Conservation (phyloP, 2,797 vertebrate species). For the Heteromormyrus szaboi region DNA sequence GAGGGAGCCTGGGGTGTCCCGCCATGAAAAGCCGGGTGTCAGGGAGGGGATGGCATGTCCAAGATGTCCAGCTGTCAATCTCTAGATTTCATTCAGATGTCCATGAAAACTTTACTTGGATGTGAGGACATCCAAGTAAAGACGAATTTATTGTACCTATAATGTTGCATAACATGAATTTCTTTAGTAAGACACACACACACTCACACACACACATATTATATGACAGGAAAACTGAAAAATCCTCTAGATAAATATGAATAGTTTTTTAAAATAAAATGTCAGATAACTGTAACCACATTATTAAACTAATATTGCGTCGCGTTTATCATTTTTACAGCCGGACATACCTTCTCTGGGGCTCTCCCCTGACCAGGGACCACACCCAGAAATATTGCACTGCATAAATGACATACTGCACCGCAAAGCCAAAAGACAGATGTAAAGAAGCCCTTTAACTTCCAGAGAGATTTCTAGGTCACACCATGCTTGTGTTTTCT, state of each 20-base stretch:
- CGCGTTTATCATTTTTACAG: slow-evolving; percentile 39
- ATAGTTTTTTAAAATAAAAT: background rate
- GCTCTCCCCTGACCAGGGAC: slow-evolving; percentile 29
- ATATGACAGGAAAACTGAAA: background rate
- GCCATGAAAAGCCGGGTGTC: background rate
- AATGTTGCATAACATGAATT: background rate
- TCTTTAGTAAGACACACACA: background rate
- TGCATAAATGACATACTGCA: background rate
- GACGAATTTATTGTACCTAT: background rate
- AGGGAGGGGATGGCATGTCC: background rate
- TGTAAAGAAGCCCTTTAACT: background rate
- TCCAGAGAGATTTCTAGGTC: background rate
- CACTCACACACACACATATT: background rate
- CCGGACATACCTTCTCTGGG: slow-evolving; percentile 34
- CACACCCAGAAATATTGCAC: slow-evolving; percentile 38
- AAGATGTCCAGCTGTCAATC: background rate
- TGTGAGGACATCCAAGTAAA: background rate
- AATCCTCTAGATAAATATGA: background rate
- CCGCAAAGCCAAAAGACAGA: background rate
- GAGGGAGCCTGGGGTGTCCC: background rate
- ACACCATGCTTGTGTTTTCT: background rate
- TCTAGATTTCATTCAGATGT: background rate
- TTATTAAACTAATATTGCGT: background rate
- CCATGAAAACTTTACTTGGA: background rate
- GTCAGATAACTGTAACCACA: background rate